Conservation (phyloP, 1,140 invertebrate species). For the Macrosteles quadrilineatus region DNA sequence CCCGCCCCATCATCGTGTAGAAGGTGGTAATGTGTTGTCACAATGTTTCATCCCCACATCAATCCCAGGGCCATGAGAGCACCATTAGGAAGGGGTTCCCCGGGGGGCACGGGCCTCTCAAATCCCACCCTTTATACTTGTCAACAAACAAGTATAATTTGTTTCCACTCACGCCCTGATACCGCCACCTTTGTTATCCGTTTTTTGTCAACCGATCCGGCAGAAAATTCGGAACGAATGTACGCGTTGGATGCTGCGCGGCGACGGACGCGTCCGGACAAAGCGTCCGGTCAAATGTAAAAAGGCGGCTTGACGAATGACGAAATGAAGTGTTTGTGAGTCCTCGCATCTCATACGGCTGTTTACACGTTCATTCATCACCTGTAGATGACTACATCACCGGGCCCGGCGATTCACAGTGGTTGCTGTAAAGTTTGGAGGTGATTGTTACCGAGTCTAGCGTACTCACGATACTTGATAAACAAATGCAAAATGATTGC, state of each 20-base stretch:
- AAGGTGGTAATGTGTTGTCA: too few species aligned
- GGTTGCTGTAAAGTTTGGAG: too few species aligned
- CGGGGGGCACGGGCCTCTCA: neutral
- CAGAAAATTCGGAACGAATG: conserved; percentile 17
- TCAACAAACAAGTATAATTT: conserved; percentile 25
- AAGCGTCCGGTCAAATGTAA: neutral
- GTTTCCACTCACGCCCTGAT: conserved; percentile 21
- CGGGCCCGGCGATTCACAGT: too few species aligned
- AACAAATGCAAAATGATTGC: too few species aligned
- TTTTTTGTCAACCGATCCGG: neutral
- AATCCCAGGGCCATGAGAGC: neutral
- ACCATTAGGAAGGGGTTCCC: neutral
- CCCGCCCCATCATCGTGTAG: too few species aligned
- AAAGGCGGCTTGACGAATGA: neutral
- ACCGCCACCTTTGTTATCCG: neutral
- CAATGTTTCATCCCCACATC: too few species aligned
- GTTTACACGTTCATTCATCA: too few species aligned
- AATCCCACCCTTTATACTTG: conserved; percentile 16
- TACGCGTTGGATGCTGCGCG: neutral
- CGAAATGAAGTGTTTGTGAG: too few species aligned
- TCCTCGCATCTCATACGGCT: too few species aligned
- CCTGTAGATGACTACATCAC: too few species aligned
- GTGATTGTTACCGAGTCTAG: too few species aligned
- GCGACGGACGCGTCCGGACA: neutral
- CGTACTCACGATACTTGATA: too few species aligned